Evolutionary conservation across 2,888 invertebrate genomes (phyloP).

Genomic region (Drosophila pseudotalamancana): DNA sequence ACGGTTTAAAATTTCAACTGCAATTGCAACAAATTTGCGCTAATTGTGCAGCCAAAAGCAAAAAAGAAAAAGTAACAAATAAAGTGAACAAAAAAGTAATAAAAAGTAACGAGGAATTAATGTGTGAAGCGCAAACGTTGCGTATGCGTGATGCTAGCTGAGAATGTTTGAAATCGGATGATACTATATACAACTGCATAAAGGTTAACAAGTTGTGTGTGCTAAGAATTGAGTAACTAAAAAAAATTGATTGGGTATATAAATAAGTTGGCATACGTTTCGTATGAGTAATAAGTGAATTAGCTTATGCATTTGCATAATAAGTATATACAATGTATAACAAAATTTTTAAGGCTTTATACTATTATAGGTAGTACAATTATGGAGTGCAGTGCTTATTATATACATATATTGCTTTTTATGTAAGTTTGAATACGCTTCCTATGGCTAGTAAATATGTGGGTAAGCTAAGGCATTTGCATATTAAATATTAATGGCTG

Average conservation of each 20-base stretch:
- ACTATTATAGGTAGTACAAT: too few species aligned
- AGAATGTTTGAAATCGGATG: conserved; percentile 1
- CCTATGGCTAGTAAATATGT: too few species aligned
- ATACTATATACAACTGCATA: background rate
- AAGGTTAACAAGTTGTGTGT: conserved; percentile 31
- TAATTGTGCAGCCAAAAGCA: conserved; percentile 41
- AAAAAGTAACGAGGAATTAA: background rate
- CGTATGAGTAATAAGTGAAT: background rate
- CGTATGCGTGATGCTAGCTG: conserved; percentile 45
- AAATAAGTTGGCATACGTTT: background rate
- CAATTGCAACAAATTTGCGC: conserved; percentile 30
- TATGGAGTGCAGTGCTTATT: too few species aligned
- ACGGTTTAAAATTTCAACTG: conserved; percentile 25
- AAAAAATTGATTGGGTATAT: conserved; percentile 2
- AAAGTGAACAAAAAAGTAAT: conserved; percentile 3
- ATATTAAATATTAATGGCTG: background rate
- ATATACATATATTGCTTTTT: too few species aligned
- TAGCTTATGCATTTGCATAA: background rate
- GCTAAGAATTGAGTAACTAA: background rate
- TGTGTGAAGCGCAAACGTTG: conserved; percentile 27
- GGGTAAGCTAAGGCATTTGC: too few species aligned
- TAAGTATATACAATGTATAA: background rate
- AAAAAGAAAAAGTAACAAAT: background rate
- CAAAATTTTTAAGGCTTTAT: too few species aligned
- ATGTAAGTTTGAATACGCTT: too few species aligned